phyloP scores from a whole-genome alignment of 2,888 invertebrate species.

The Diabrotica balteata region DNA sequence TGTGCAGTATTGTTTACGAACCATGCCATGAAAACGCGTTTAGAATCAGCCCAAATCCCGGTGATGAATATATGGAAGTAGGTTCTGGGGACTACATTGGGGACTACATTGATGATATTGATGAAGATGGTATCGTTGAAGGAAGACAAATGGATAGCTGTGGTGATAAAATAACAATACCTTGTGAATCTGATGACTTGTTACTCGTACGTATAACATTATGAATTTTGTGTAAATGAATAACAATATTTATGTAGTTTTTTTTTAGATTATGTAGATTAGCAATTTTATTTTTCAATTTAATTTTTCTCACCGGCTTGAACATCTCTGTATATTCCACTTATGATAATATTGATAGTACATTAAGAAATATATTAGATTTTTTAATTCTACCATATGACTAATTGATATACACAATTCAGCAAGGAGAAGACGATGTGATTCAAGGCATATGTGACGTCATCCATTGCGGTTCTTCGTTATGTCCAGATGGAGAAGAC shows the following conservation, averaged over 20 bases:
- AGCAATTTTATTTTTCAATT: too few species aligned
- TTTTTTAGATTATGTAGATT: too few species aligned
- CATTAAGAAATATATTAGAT: too few species aligned
- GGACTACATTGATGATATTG: conserved; percentile 13
- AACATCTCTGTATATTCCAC: too few species aligned
- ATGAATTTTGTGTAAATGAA: not conserved
- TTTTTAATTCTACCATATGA: too few species aligned
- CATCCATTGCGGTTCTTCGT: conserved; percentile 77
- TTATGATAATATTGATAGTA: too few species aligned
- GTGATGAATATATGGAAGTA: conserved; percentile 11
- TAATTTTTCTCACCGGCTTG: too few species aligned
- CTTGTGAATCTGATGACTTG: conserved; percentile 85
- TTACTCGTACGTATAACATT: conserved; percentile 62
- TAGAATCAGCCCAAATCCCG: conserved; percentile 68
- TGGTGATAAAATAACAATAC: conserved; percentile 77
- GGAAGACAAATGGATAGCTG: conserved; percentile 62
- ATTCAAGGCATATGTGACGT: conserved; percentile 74
- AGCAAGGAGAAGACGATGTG: conserved; percentile 66
- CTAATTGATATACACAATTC: conserved; percentile 29
- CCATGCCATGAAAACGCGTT: conserved; percentile 81
- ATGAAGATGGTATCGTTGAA: conserved; percentile 31
- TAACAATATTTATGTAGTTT: not conserved
- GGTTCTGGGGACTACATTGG: conserved; percentile 35
- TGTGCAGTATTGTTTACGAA: conserved; percentile 78
- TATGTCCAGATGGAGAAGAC: conserved; percentile 67